Conservation (phyloP, 1,140 invertebrate species). For the Apis florea region DNA sequence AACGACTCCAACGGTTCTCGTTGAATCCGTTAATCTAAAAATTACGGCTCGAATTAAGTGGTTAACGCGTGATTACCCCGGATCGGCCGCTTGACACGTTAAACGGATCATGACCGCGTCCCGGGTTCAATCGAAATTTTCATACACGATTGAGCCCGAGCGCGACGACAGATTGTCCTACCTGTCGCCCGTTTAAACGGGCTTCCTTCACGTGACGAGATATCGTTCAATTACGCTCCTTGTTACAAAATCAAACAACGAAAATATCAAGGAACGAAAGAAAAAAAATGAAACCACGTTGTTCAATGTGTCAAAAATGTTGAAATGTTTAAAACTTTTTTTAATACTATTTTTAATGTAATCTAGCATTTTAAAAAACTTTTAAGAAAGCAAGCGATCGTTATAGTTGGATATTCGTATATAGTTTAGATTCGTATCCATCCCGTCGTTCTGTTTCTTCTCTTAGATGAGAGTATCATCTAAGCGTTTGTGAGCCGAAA, state of each 20-base stretch:
- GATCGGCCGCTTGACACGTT: conserved; percentile 32
- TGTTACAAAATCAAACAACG: neutral
- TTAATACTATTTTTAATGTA: too few species aligned
- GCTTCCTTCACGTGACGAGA: conserved; percentile 3
- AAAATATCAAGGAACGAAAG: neutral
- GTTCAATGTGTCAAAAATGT: neutral
- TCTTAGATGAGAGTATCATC: neutral
- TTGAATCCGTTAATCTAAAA: conserved; percentile 37
- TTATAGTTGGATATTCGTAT: too few species aligned
- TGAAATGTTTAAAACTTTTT: neutral
- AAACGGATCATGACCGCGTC: conserved; percentile 37
- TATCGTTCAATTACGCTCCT: neutral
- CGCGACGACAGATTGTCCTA: conserved; percentile 43
- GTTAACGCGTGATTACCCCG: conserved; percentile 34
- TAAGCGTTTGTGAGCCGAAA: neutral
- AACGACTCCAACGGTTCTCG: neutral
- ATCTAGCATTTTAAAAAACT: too few species aligned
- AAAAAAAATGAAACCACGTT: neutral
- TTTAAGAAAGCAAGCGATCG: too few species aligned
- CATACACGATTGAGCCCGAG: conserved; percentile 31
- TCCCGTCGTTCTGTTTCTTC: too few species aligned
- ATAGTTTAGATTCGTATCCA: too few species aligned
- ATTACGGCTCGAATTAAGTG: conserved; percentile 40
- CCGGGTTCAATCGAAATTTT: conserved; percentile 45
- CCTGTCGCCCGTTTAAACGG: conserved; percentile 34